A percentile compares a stretch with the other conserved stretches of the same genome.
Conservation (phyloP, 2,113 vertebrate genomes). For the Solea solea region DNA sequence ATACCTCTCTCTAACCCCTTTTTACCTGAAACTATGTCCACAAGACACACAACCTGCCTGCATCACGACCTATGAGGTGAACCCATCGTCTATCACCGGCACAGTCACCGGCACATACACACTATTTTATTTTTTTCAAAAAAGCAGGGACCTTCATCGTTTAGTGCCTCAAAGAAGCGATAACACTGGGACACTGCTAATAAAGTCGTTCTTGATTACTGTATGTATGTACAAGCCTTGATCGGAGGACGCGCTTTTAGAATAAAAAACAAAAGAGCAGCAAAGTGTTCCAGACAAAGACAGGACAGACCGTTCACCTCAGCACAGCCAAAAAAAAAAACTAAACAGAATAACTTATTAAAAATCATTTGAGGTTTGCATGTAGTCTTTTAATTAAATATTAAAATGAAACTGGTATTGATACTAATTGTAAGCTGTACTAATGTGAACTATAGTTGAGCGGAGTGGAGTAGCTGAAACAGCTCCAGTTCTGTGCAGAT, state of each 20-base stretch:
- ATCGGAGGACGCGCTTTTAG: slow-evolving; percentile 34
- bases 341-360: background rate
- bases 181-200: slow-evolving; percentile 37
- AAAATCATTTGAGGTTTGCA: slow-evolving; percentile 18
- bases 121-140: slow-evolving; percentile 34
- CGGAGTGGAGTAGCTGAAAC: no score
- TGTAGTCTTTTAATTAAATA: slow-evolving; percentile 1
- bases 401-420: slow-evolving; percentile 1
- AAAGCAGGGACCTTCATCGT: slow-evolving; percentile 52
- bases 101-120: slow-evolving; percentile 77
- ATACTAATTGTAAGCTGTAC: background rate
- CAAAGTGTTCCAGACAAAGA: slow-evolving; percentile 50
- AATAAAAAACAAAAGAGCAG: slow-evolving; percentile 58
- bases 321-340: slow-evolving; percentile 25
- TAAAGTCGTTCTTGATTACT: slow-evolving; percentile 51
- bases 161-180: slow-evolving; percentile 56
- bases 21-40: slow-evolving; percentile 42
- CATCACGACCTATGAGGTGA: slow-evolving; percentile 46
- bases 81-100: slow-evolving; percentile 43
- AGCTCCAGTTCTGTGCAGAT: no score
- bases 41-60: slow-evolving; percentile 46
- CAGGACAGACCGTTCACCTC: slow-evolving; percentile 52
- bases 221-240: slow-evolving; percentile 56
- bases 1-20: slow-evolving; percentile 29
- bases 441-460: background rate